These are phyloP conservation scores for Naso thynnoides DNA, from an alignment of 2,797 vertebrate species.

Conservation along the genomic window DNA sequence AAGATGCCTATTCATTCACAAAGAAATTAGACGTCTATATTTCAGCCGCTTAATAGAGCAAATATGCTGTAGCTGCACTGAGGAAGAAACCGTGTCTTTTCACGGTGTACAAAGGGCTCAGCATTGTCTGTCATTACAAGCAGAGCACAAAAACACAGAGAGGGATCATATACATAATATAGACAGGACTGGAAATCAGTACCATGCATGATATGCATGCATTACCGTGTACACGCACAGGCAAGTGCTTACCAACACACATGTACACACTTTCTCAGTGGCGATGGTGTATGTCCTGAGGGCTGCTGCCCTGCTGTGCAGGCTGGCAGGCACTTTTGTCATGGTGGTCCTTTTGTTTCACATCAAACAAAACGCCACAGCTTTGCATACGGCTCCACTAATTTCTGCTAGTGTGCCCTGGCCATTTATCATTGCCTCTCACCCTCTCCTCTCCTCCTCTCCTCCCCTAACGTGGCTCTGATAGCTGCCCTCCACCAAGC, in stretches of 20 bases:
- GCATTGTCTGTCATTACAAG: conserved; percentile 76
- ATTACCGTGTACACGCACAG: conserved; percentile 43
- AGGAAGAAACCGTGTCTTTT: conserved; percentile 73
- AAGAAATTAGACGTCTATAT: conserved; percentile 82
- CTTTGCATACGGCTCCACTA: conserved; percentile 84
- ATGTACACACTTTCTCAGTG: conserved; percentile 52
- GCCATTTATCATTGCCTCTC: conserved; percentile 84
- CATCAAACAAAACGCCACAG: conserved; percentile 85
- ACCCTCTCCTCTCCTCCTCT: conserved; percentile 68
- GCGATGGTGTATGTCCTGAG: conserved; percentile 77
- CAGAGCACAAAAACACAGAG: conserved; percentile 70
- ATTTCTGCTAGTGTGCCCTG: conserved; percentile 83
- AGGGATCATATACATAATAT: conserved; percentile 77
- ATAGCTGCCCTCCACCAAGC: conserved; percentile 75
- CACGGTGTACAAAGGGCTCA: conserved; percentile 71
- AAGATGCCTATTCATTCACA: conserved; percentile 81
- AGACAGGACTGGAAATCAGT: conserved; percentile 63
- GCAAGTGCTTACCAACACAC: conserved; percentile 37
- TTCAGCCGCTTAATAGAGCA: conserved; percentile 82
- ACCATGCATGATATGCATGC: conserved; percentile 66
- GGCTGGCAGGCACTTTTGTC: conserved; percentile 85
- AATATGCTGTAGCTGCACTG: conserved; percentile 69
- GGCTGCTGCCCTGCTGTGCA: conserved; percentile 79
- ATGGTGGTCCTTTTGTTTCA: conserved; percentile 86
- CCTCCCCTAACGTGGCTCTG: conserved; percentile 71